These are phyloP conservation scores for Tetropium fuscum DNA, from an alignment of 2,888 invertebrate species.

Conservation along the genomic window DNA sequence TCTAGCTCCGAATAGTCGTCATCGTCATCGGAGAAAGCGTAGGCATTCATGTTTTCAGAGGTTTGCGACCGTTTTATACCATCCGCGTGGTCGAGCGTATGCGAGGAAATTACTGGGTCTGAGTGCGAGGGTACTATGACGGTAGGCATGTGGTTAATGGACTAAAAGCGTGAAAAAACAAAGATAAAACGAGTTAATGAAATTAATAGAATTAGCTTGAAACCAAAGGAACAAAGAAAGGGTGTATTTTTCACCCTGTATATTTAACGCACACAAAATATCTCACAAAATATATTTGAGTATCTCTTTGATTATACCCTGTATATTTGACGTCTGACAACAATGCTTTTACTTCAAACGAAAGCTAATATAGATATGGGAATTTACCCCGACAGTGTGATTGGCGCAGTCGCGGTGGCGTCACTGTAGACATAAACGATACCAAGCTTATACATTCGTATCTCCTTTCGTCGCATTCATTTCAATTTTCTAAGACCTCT, in stretches of 20 bases:
- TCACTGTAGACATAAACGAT: too few relatives aligned
- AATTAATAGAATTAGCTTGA: constrained; percentile 30
- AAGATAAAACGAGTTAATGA: constrained; percentile 72
- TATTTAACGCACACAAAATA: too few relatives aligned
- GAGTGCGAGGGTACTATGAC: constrained; percentile 52
- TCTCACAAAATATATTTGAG: too few relatives aligned
- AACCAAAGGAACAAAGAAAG: constrained; percentile 21
- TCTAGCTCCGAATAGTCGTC: constrained; percentile 48
- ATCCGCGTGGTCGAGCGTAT: constrained; percentile 42
- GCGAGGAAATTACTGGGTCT: constrained; percentile 39
- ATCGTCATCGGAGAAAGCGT: constrained; percentile 47
- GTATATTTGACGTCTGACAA: too few relatives aligned
- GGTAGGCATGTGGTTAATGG: constrained; percentile 60
- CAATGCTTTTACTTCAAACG: too few relatives aligned
- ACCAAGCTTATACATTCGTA: too few relatives aligned
- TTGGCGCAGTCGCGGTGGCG: too few relatives aligned
- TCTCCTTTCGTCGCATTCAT: too few relatives aligned
- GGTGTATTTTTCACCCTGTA: neutral
- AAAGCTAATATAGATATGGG: too few relatives aligned
- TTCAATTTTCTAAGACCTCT: too few relatives aligned
- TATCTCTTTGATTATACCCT: too few relatives aligned
- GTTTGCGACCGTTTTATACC: constrained; percentile 43
- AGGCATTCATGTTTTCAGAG: constrained; percentile 24
- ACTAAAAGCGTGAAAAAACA: constrained; percentile 64
- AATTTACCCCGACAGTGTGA: too few relatives aligned